These are phyloP conservation scores for Remorina albescens DNA, from an alignment of 2,797 vertebrate species.

Conservation along the genomic window DNA sequence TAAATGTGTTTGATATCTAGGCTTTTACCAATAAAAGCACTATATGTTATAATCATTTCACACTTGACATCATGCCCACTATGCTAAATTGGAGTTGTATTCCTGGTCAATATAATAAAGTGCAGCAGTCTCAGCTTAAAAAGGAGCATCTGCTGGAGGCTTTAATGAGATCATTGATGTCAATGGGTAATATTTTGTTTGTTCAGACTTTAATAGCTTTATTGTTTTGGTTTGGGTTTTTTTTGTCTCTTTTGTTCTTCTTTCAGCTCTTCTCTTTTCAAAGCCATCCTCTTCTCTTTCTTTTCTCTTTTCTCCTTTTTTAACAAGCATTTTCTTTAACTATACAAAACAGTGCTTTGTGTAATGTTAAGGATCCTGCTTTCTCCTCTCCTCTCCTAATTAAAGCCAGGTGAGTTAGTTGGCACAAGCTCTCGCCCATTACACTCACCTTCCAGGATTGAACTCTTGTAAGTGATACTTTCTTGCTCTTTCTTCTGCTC, in stretches of 20 bases:
- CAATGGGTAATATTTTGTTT: conserved; percentile 52
- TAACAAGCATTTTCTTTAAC: conserved; percentile 44
- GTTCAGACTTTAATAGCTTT: conserved; percentile 42
- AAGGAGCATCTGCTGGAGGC: conserved; percentile 53
- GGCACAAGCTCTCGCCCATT: conserved; percentile 25
- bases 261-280: conserved; percentile 39
- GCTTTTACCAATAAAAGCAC: conserved; percentile 32
- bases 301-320: conserved; percentile 31
- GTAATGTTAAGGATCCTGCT: conserved; percentile 28
- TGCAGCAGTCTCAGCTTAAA: conserved; percentile 49
- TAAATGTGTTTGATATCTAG: conserved; percentile 30
- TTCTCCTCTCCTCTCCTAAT: conserved; percentile 9
- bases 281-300: conserved; percentile 25
- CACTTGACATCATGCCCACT: conserved; percentile 51
- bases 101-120: conserved; percentile 60
- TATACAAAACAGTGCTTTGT: conserved; percentile 20
- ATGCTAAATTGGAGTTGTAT: conserved; percentile 46
- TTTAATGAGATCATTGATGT: conserved; percentile 64
- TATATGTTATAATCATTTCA: conserved; percentile 46
- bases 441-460: conserved; percentile 19
- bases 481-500: conserved; percentile 23
- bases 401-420: conserved; percentile 35
- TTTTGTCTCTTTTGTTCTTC: conserved; percentile 12
- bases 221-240: conserved; percentile 40
- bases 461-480: conserved; percentile 9